phyloP scores from a whole-genome alignment of 2,113 vertebrate genomes.

The Empidonax traillii region DNA sequence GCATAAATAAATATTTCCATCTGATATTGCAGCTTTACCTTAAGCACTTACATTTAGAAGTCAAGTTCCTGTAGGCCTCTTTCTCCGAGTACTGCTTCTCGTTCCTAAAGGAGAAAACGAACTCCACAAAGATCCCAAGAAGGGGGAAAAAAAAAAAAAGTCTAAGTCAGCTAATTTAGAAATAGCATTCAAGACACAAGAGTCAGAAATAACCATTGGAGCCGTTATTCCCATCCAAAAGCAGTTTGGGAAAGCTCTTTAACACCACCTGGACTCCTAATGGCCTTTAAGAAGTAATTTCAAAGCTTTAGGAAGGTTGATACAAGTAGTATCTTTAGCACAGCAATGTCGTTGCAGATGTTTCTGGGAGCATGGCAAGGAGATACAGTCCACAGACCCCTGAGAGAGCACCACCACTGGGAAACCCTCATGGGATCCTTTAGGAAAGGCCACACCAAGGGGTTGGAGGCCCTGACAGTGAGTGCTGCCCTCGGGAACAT shows the following conservation, averaged over 20 bases:
- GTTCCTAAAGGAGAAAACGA: neutral
- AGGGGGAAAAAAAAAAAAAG: neutral
- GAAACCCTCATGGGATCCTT: neutral
- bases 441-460: neutral
- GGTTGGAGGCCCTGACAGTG: neutral
- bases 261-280: neutral
- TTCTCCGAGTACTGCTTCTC: neutral
- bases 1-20: neutral
- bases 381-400: neutral
- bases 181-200: neutral
- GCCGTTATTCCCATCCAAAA: neutral
- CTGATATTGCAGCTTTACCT: neutral
- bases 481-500: neutral
- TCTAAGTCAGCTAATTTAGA: neutral
- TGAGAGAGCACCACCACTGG: neutral
- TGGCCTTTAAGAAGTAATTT: neutral
- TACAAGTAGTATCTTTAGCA: neutral
- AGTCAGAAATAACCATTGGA: neutral
- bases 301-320: neutral
- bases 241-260: neutral
- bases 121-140: neutral
- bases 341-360: neutral
- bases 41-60: conserved; percentile 6
- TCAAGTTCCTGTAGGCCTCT: neutral
- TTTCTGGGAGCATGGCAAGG: neutral